Conservation (phyloP, 2,797 vertebrate species). For the Buphagus erythrorhynchus region DNA sequence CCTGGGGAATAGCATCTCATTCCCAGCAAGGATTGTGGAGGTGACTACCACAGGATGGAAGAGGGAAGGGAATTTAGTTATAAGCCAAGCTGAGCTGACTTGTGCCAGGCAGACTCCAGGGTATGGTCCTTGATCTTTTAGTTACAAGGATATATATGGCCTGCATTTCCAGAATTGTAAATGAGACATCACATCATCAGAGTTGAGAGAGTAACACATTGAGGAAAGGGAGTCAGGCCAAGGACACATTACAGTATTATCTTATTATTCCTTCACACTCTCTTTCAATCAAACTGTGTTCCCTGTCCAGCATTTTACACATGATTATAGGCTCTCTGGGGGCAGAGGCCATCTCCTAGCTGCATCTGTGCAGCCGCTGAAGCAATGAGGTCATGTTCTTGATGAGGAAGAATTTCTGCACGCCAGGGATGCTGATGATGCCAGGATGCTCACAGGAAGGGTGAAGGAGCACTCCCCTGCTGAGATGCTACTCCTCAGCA, state of each 20-base stretch:
- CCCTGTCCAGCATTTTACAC: conserved; percentile 37
- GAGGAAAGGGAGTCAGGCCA: conserved; percentile 45
- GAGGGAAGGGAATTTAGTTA: background rate
- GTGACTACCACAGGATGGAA: background rate
- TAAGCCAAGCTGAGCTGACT: background rate
- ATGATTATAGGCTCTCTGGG: conserved; percentile 19
- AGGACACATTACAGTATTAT: conserved; percentile 50
- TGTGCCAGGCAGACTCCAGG: background rate
- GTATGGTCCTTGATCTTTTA: background rate
- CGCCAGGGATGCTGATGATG: background rate
- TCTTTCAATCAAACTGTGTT: conserved; percentile 37
- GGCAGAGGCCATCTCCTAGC: conserved; percentile 19
- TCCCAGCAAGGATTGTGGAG: background rate
- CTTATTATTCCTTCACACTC: conserved; percentile 51
- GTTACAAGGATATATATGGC: background rate
- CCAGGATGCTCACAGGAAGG: background rate
- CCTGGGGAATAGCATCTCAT: background rate
- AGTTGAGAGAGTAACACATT: conserved; percentile 5
- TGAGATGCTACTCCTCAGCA: background rate
- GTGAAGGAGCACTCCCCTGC: background rate
- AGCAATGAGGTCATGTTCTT: conserved; percentile 43
- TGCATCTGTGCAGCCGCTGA: conserved; percentile 1
- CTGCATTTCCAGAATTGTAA: conserved; percentile 38
- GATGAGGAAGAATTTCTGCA: background rate
- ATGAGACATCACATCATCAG: conserved; percentile 68